Evolutionary conservation across 2,888 invertebrate genomes (phyloP), one percentile per base, ranked within the genome.

Genomic region (Lasiommata megera): DNA sequence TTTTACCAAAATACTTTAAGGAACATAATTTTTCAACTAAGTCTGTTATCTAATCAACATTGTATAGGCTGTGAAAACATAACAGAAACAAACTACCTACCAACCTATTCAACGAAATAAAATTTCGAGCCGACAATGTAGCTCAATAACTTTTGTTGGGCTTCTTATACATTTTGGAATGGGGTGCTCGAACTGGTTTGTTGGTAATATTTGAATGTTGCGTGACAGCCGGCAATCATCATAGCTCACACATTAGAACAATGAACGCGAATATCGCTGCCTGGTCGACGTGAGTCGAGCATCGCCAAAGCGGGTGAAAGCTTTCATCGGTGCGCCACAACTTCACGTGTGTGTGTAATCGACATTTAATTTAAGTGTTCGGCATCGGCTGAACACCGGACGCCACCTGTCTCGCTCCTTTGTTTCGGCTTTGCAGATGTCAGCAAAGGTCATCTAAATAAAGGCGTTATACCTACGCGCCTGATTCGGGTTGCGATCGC

Each of bases 401-500:
- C 75, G 78, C 79, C 76, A 89, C 88, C 89, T 89, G 89, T 80
- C 83, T 82, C 82, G 70, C 73, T 88, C 79, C 86, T 89, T 88
- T 89, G 88, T 89, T 88, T 88, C 83, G 84, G 77, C 77, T 79
- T 37, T 74, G 80, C 82, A 84, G 89, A 90, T 88, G 89, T 88
- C 89, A 86, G 77, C 70, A 71, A 85, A 90, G 89, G 88, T 89
- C 88, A 84, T 89, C 88, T 88, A 88, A 89, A 89, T 88, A 86
- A 83, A 88, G 82, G 81, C 78, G 77, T 69, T 80, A 76, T 77
- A 34, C 34, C 34, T 34, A 82, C 82, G 84, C 82, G 78, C 80
- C 77, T 76, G 77, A 80, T 84, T 88, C 74, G 86, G 84, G 79
- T 76, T 74, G 78, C 80, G 84, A 81, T 84, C 83, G 80, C 76